Base-by-base conservation (phyloP, 2,888 invertebrate species). In the Latheticus oryzae region DNA sequence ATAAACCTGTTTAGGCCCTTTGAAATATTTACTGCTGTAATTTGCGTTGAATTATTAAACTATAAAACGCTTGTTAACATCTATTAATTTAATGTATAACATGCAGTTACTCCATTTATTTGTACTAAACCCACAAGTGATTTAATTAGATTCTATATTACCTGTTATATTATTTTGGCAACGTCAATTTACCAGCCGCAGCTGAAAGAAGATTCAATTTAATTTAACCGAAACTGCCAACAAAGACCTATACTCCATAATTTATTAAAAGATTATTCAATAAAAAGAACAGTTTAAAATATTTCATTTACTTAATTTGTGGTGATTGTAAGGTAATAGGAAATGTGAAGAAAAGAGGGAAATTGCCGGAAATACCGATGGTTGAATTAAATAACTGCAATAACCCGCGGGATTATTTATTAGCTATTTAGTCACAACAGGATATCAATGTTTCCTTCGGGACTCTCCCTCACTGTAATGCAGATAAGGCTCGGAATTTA, bases 1-100 rank as follows among this genome's bases (percentile, higher is more conserved):
- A 45, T 52, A 28, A 45, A 57, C 50, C 42, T 51, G 51, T 51
- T 51, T 48, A 45, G 24, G 17, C 38, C 58, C 47, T 51, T 52
- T 43, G 52, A 52, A 52, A 58, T 58, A 58, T 58, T 58, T 55
- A 48, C 58, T 38, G 32, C 52, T 24, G 52, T 35, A 37, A 58
- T 58, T 58, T 58, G 17, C 51, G 24, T 26, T 52, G 58, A 58
- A 58, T 58, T 58, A 58, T 58, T 58, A 52, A 58, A 58, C 58
- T 45, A 58, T 58, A 52, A 58, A 58, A 58, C 58, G 52, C 52
- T 51, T 58, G 58, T 52, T 58, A 52, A 58, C 52, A 58, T 52
- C 52, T 45, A 58, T 45, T 38, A 47, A 52, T 52, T 52, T 47
- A 52, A 38, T 45, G 30, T 30, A 15, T 38, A 52, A 52, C 52